phyloP scores from a whole-genome alignment of 2,797 vertebrate genomes.

The Labroides dimidiatus region DNA sequence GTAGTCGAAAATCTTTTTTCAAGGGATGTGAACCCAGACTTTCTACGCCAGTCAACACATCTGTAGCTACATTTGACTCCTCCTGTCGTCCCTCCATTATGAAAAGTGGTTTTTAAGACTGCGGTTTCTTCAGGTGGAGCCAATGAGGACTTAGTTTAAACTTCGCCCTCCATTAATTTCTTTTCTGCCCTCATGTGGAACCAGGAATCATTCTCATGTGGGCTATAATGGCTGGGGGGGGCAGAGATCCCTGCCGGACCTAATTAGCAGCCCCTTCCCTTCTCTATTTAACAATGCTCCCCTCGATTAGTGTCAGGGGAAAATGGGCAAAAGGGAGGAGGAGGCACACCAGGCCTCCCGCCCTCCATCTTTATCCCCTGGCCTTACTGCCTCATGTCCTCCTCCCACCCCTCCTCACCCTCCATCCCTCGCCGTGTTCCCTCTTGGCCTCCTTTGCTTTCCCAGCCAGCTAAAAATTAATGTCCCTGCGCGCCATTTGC shows the following conservation, averaged over 20 bases:
- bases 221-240: constrained; percentile 28
- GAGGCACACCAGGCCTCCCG: constrained; percentile 38
- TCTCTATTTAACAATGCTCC: constrained; percentile 79
- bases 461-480: constrained; percentile 85
- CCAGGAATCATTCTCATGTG: constrained; percentile 53
- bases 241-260: constrained; percentile 70
- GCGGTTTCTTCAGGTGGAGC: constrained; percentile 15
- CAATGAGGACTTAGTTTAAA: constrained; percentile 68
- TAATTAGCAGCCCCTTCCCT: constrained; percentile 79
- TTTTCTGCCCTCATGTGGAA: constrained; percentile 63
- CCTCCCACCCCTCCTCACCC: constrained; percentile 6
- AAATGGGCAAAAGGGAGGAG: constrained; percentile 41
- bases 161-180: constrained; percentile 58
- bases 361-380: constrained; percentile 38
- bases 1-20: too few relatives aligned
- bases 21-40: too few relatives aligned
- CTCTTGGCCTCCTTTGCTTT: constrained; percentile 74
- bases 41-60: too few relatives aligned
- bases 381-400: constrained; percentile 59
- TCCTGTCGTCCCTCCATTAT: background rate
- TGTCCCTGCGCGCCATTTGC: constrained; percentile 84
- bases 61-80: background rate
- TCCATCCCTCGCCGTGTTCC: constrained; percentile 43
- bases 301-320: constrained; percentile 75
- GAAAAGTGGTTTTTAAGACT: background rate